A percentile compares a stretch with the other conserved stretches of the same genome.
These are phyloP conservation scores for Ptychadena robeensis DNA, from an alignment of 2,797 vertebrate species.

Conservation along the genomic window DNA sequence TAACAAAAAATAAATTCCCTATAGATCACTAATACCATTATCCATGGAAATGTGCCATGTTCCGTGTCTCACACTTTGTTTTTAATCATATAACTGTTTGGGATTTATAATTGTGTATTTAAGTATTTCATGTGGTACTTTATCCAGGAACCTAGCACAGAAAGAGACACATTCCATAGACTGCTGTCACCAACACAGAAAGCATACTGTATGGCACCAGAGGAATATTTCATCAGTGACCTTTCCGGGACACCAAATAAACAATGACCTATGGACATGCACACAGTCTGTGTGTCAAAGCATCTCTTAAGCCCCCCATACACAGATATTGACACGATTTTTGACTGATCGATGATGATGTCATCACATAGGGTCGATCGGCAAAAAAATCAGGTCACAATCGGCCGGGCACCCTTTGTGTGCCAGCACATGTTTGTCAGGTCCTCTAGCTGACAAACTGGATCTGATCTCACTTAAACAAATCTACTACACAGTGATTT, in stretches of 20 bases:
- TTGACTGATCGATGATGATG: too few species aligned
- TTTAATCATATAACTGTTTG: neutral
- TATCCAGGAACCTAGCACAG: neutral
- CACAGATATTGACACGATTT: too few species aligned
- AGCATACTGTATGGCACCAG: neutral
- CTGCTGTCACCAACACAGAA: neutral
- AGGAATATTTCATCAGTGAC: slow-evolving; percentile 5
- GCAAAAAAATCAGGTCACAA: too few species aligned
- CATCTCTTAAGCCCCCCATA: too few species aligned
- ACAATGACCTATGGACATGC: too few species aligned
- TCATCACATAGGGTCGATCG: too few species aligned
- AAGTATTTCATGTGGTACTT: neutral
- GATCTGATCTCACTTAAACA: neutral
- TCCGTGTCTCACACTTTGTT: neutral
- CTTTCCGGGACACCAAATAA: neutral
- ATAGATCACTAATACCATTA: too few species aligned
- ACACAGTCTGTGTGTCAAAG: neutral
- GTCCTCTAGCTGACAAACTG: neutral
- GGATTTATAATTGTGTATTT: too few species aligned
- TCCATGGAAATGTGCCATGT: too few species aligned
- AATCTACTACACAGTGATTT: neutral
- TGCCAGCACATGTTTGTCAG: too few species aligned
- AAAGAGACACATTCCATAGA: neutral
- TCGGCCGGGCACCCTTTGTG: too few species aligned
- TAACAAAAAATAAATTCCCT: neutral